These are phyloP conservation scores for Cantharis rustica DNA, from an alignment of 2,888 invertebrate genomes.

Conservation along the genomic window DNA sequence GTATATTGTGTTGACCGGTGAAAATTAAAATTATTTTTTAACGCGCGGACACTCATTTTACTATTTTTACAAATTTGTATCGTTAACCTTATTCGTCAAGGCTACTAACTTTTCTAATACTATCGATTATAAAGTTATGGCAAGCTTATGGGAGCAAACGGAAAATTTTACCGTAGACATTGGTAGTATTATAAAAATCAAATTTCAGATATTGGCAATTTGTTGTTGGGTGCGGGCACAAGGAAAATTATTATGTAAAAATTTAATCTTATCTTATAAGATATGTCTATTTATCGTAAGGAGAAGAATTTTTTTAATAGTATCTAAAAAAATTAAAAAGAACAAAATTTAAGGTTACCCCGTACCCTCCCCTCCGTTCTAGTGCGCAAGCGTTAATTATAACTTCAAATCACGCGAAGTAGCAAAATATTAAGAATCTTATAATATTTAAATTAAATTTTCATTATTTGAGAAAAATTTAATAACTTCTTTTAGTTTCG, in stretches of 20 bases:
- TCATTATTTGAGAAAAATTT: neutral
- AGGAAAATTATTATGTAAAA: neutral
- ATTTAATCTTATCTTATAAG: neutral
- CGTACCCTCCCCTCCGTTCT: neutral
- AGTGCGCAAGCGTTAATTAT: neutral
- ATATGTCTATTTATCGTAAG: neutral
- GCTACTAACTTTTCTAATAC: neutral
- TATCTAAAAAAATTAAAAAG: neutral
- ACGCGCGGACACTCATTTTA: too few relatives aligned
- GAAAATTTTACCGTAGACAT: too few relatives aligned
- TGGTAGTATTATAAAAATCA: too few relatives aligned
- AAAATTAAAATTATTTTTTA: too few relatives aligned
- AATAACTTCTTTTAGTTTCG: neutral
- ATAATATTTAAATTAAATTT: neutral
- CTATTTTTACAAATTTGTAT: neutral
- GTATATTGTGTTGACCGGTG: neutral
- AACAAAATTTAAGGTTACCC: neutral
- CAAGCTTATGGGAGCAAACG: neutral
- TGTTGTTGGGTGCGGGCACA: neutral
- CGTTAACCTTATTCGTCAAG: neutral
- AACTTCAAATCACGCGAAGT: neutral
- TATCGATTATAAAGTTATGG: neutral
- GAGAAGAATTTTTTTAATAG: neutral
- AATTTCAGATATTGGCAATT: too few relatives aligned
- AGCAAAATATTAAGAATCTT: neutral